Evolutionary conservation across 2,113 vertebrate species (phyloP), one percentile per base, ranked within the genome.

Genomic region (Atractosteus spatula): DNA sequence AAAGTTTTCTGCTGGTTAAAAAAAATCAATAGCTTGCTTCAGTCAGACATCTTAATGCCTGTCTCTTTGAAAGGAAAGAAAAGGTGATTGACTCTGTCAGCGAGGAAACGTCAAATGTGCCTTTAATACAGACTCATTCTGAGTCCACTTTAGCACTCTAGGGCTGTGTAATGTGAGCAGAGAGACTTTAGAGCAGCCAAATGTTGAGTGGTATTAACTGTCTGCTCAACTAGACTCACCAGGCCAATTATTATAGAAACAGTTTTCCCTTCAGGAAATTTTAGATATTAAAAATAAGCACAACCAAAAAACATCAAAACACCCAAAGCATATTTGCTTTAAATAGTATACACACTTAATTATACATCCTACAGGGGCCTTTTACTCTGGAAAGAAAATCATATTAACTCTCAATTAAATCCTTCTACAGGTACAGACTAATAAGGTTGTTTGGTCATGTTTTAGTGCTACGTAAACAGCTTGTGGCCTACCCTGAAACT

Each of bases 21-120:
- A 77, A 66, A 89, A 90, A 91, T 91, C 89, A 75, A 89, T 91
- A 87, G 79, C 81, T 77, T 80, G 75, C 83, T 87, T 83, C 84
- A 82, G 81, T 87, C 78, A 74, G 76, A 88, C 85, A 84, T 89
- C 88, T 88, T 91, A 88, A 89, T 89, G 84, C 83, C 80, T 81
- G 78, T 79, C 72, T 82, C 82, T 66, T 74, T 76, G 74, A 76
- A 80, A 51, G 4, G 76, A 69, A 3, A 78, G 74, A 78, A 78
- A 83, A 81, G 74, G 76, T 86, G 84, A 89, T 87, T 78, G 83
- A 87, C 81, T 86, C 80, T 80, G 86, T 86, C 83, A 82, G 80
- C 82, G 83, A 44, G 61, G 77, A 80, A 81, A 85, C 82, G 87
- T 86, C 81, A 83, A 83, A 86, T 79, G 81, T 78, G 76, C 76